Base-by-base conservation (phyloP, 2,113 vertebrate genomes). In the Vulpes ferrilata region DNA sequence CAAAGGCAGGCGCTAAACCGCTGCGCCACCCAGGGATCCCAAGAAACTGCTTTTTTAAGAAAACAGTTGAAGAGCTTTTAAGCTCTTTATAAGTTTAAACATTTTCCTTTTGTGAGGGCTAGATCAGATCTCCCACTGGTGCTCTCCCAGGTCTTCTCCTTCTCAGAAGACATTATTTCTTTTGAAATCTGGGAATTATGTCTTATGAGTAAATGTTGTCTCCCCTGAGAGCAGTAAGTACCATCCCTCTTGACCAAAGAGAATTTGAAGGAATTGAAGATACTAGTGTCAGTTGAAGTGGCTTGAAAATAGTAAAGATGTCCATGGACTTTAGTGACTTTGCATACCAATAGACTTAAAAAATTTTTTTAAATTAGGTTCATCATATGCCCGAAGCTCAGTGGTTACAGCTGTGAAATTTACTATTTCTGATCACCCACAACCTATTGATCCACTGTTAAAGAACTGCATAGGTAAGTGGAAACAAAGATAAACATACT, bases 361-460 rank as follows among this genome's bases (percentile, higher is more conserved):
- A 35, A 71, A 95, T 23, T 96, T 19, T 97, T 98, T 97, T 94
- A 30, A 93, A 76, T 93, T 97, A 99, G 99, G 99, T 3, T 99
- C 99, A 1, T 99, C 99, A 3, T 99, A 99, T 93, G 99, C 99
- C 97, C 98, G 99, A 96, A 99, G 99, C 98, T 99, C 99, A 19
- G 99, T 99, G 94, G 99, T 99, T 83, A 99, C 99, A 30, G 99
- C 99, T 84, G 99, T 99, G 53, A 99, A 99, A 96, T 99, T 99
- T 98, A 99, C 99, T 57, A 99, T 99, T 99, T 99, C 99, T 95
- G 99, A 99, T 98, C 99, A 99, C 89, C 99, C 99, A 22, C 99
- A 99, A 95, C 99, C 99, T 88, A 99, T 99, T 98, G 99, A 99
- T 97, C 99, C 99, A 0, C 99, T 99, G 57, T 98, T 99, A 98